phyloP scores from a whole-genome alignment of 2,113 vertebrate species.

The Tupaia chinensis region DNA sequence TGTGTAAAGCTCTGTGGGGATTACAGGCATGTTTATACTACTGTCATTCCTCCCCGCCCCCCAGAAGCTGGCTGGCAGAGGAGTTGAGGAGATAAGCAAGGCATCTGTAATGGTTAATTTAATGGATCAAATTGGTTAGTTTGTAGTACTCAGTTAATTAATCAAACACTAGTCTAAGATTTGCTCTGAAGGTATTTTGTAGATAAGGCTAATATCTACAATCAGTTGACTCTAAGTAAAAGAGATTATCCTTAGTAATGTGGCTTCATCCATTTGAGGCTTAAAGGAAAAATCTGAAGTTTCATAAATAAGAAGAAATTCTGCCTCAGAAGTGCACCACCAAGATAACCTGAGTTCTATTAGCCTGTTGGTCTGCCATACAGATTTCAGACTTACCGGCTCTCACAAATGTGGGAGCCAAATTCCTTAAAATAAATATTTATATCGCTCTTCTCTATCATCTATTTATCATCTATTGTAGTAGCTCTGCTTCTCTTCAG shows the following conservation, averaged over 20 bases:
- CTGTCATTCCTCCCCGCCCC: background rate
- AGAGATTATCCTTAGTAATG: background rate
- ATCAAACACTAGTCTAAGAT: background rate
- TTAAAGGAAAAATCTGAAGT: background rate
- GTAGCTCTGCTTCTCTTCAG: background rate
- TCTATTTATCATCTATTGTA: background rate
- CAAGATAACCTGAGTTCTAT: background rate
- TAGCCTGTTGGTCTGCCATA: background rate
- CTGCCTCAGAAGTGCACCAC: background rate
- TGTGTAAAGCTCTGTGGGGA: background rate
- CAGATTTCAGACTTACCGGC: background rate
- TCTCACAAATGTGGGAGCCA: background rate
- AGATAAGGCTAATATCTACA: background rate
- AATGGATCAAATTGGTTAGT: background rate
- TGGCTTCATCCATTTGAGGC: background rate
- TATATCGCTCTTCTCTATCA: background rate
- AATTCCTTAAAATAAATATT: background rate
- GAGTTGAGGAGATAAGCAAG: background rate
- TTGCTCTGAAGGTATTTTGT: background rate
- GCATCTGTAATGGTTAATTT: background rate
- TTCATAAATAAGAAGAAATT: conserved; percentile 4
- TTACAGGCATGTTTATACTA: background rate
- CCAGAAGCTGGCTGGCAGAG: background rate
- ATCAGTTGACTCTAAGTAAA: background rate
- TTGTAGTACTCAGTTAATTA: background rate